Conservation (phyloP, 2,797 vertebrate species). For the Hephaestus fuliginosus region DNA sequence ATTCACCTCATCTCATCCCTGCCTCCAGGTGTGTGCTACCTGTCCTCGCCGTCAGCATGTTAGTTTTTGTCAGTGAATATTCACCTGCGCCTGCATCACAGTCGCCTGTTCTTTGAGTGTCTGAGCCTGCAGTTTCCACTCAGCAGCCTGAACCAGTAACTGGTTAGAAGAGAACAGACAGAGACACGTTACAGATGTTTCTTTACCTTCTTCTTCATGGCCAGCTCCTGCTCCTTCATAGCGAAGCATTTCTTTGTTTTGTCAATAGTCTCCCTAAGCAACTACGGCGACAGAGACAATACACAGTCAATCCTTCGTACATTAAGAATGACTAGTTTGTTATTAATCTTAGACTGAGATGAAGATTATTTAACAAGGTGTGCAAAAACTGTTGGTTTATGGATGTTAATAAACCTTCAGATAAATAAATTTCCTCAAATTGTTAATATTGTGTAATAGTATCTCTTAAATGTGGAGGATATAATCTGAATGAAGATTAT, state of each 20-base stretch:
- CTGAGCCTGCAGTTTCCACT: constrained; percentile 97
- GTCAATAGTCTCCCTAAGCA: constrained; percentile 86
- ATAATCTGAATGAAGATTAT: not conserved
- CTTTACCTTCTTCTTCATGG: constrained; percentile 84
- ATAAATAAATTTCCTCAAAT: too few relatives aligned
- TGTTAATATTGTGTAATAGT: too few relatives aligned
- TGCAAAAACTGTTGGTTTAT: too few relatives aligned
- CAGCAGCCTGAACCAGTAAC: constrained; percentile 97
- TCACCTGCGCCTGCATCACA: constrained; percentile 96
- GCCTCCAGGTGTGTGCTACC: constrained; percentile 17
- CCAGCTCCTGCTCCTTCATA: constrained; percentile 86
- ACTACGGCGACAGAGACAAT: constrained; percentile 83
- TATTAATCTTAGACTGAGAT: not conserved
- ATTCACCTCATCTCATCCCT: not conserved
- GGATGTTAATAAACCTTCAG: too few relatives aligned
- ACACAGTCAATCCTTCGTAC: constrained; percentile 53
- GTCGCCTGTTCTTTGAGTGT: constrained; percentile 95
- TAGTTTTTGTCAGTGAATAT: constrained; percentile 57
- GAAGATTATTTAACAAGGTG: too few relatives aligned
- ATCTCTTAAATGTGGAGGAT: not conserved
- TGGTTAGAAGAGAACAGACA: constrained; percentile 84
- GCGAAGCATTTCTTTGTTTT: constrained; percentile 87
- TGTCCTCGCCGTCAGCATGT: constrained; percentile 25
- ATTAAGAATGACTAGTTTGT: not conserved
- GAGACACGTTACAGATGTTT: constrained; percentile 56